Evolutionary conservation across 2,113 vertebrate species (phyloP).

Genomic region (Mesocricetus auratus): DNA sequence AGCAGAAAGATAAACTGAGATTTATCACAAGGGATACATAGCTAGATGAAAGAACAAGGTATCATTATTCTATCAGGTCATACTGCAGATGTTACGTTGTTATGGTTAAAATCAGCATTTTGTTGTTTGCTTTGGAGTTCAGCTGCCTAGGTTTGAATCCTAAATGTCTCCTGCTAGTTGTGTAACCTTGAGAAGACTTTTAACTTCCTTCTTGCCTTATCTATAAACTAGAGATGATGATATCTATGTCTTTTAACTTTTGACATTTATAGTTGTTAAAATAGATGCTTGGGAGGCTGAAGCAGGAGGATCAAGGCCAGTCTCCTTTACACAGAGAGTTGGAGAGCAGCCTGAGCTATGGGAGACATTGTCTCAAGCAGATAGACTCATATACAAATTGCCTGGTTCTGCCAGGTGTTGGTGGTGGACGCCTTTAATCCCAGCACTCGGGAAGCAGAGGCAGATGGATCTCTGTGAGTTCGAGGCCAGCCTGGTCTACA

Average conservation of each 20-base stretch:
- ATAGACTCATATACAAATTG: no score
- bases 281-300: background rate
- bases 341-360: background rate
- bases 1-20: constrained; percentile 31
- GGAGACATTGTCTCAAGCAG: background rate
- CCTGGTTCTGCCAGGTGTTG: no score
- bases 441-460: no score
- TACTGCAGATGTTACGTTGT: background rate
- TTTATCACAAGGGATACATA: background rate
- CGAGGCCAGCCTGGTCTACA: no score
- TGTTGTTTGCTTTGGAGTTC: background rate
- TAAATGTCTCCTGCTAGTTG: background rate
- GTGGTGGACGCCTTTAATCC: no score
- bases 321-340: background rate
- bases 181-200: constrained; percentile 9
- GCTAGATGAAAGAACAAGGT: background rate
- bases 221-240: constrained; percentile 13
- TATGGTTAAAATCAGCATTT: background rate
- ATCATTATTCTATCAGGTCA: background rate
- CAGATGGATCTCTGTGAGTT: no score
- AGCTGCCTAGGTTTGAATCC: constrained; percentile 10
- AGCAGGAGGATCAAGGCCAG: background rate
- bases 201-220: constrained; percentile 25
- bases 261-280: constrained; percentile 16
- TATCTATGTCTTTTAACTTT: constrained; percentile 20